Percentiles rank a stretch among this genome's conserved stretches.
These are phyloP conservation scores for Nothoprocta pentlandii DNA, from an alignment of 2,113 vertebrate species.

Conservation along the genomic window DNA sequence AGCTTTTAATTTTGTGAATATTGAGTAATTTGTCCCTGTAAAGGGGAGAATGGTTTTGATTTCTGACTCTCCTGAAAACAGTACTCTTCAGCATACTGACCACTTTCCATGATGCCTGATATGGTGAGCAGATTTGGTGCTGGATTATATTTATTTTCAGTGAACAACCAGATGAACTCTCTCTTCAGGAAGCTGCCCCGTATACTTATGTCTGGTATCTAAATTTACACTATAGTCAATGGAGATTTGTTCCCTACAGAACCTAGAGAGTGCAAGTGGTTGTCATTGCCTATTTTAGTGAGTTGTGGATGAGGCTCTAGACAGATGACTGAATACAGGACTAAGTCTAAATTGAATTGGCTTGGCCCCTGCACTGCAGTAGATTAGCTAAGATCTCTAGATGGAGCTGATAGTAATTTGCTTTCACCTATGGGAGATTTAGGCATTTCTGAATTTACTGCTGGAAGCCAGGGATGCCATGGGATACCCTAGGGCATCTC, in stretches of 20 bases:
- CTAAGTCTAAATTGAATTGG: background rate
- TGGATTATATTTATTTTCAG: background rate
- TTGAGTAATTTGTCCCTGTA: background rate
- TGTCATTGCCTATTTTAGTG: background rate
- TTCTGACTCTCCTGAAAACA: background rate
- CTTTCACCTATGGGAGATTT: background rate
- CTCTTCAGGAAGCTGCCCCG: background rate
- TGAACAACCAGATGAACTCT: background rate
- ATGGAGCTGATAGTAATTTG: background rate
- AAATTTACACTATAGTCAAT: fast-evolving
- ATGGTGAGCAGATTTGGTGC: background rate
- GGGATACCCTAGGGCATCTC: background rate
- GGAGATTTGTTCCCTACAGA: background rate
- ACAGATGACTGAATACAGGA: background rate
- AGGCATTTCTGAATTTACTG: background rate
- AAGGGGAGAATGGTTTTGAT: background rate
- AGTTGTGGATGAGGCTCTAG: background rate
- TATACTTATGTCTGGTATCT: background rate
- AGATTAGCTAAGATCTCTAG: background rate
- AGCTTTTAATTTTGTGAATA: background rate
- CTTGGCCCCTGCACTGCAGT: background rate
- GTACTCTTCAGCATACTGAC: background rate
- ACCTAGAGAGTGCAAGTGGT: background rate
- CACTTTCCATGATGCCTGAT: background rate
- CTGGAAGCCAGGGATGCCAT: background rate